Conservation (phyloP, 1,140 invertebrate species). For the Drosophila malerkotliana region DNA sequence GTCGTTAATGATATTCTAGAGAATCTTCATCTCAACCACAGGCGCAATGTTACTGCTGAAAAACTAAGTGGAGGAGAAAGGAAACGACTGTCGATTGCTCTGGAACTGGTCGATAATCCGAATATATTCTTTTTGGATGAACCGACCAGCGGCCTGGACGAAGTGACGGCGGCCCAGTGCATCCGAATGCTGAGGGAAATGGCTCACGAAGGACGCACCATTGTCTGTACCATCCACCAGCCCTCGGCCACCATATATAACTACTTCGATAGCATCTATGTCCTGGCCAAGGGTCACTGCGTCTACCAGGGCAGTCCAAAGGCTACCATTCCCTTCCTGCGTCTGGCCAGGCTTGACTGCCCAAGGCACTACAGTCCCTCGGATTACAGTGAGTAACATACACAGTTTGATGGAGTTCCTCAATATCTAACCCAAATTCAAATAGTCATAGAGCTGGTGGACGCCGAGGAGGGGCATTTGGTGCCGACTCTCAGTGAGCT, state of each 20-base stretch:
- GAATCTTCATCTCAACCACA: constrained; percentile 86
- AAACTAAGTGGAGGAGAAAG: constrained; percentile 90
- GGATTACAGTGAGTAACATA: constrained; percentile 88
- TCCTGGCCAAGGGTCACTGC: constrained; percentile 87
- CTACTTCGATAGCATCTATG: constrained; percentile 92
- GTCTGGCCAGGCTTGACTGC: constrained; percentile 87
- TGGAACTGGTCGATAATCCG: constrained; percentile 94
- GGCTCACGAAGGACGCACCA: constrained; percentile 88
- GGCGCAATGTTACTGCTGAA: constrained; percentile 87
- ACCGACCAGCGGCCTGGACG: constrained; percentile 93
- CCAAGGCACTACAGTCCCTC: constrained; percentile 93
- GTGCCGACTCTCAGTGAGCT: constrained; percentile 84
- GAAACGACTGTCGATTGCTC: constrained; percentile 91
- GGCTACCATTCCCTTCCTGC: constrained; percentile 89
- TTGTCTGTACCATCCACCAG: constrained; percentile 93
- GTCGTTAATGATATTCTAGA: constrained; percentile 85
- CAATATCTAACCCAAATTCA: constrained; percentile 16
- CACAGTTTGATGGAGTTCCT: constrained; percentile 1
- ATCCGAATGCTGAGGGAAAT: constrained; percentile 88
- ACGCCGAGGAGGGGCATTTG: constrained; percentile 73
- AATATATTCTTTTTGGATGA: constrained; percentile 89
- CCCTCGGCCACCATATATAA: constrained; percentile 92
- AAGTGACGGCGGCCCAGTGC: constrained; percentile 93
- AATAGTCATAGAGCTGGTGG: constrained; percentile 84
- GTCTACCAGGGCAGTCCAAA: constrained; percentile 90